Conservation (phyloP, 2,797 vertebrate species). For the Merluccius polli region DNA sequence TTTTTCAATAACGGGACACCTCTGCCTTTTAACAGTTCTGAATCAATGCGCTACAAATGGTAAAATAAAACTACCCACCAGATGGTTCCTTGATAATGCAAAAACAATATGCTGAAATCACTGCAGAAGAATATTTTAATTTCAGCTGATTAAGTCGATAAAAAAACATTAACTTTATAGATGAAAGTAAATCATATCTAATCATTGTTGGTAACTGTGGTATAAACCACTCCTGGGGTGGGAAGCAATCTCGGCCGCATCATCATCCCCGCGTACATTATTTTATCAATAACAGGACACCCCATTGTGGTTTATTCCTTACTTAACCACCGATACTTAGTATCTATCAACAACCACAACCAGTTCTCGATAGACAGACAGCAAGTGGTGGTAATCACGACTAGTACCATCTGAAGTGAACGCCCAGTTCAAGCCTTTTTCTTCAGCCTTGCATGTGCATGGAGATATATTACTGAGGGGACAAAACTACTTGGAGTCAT, state of each 20-base stretch:
- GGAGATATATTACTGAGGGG: neutral
- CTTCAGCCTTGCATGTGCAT: neutral
- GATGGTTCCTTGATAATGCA: neutral
- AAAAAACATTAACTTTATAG: too few relatives aligned
- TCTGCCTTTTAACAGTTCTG: too few relatives aligned
- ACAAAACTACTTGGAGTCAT: neutral
- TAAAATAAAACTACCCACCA: neutral
- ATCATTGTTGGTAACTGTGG: too few relatives aligned
- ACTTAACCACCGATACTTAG: neutral
- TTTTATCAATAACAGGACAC: too few relatives aligned
- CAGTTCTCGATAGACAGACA: neutral
- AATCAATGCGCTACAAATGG: too few relatives aligned
- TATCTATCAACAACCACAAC: neutral
- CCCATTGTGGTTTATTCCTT: too few relatives aligned
- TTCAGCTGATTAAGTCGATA: too few relatives aligned
- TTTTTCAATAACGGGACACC: too few relatives aligned
- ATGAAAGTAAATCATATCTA: too few relatives aligned
- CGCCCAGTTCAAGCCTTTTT: neutral
- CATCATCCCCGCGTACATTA: too few relatives aligned
- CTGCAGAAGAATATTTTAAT: neutral
- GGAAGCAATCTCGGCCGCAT: too few relatives aligned
- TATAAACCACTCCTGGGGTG: neutral
- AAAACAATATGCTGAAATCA: neutral
- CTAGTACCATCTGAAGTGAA: neutral
- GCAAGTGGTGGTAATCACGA: neutral